Base-by-base conservation (phyloP, 2,888 invertebrate species). In the Sylvicola fuscatus region DNA sequence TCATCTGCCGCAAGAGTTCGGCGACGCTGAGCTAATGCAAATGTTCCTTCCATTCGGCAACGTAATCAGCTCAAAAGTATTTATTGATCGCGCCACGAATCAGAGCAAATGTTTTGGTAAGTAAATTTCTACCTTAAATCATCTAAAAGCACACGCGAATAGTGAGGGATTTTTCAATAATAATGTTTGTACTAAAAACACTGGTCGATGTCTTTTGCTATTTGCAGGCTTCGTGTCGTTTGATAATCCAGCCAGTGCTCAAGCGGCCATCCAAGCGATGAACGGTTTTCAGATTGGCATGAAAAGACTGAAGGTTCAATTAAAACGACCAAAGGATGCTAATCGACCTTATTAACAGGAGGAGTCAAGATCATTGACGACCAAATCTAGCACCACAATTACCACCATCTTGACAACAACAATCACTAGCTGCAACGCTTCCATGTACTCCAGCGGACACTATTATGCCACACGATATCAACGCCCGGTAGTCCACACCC, bases 21-120 rank as follows among this genome's bases (percentile, higher is more conserved):
- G 97, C 39, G 98, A 98, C 61, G 80, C 83, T 43, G 98, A 98
- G 65, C 76, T 98, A 57, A 95, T 95, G 80, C 95, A 97, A 70
- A 97, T 98, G 97, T 98, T 98, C 67, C 72, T 95, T 61, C 95
- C 97, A 43, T 98, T 98, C 61, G 98, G 98, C 51, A 93, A 89
- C 63, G 95, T 98, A 57, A 95, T 98, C 68, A 93, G 92, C 68
- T 95, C 97, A 63, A 98, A 98, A 72, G 98, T 98, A 50, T 98
- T 98, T 70, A 95, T 98, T 60, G 98, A 98, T 65, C 80, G 97
- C 51, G 97, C 95, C 60, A 98, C 97, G 56, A 97, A 97, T 66
- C 97, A 98, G 70, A 95, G 95, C 75, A 98, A 98, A 73, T 98
- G 97, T 70, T 98, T 98, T 65, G 97, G 97, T 97, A 66, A 72